phyloP scores from a whole-genome alignment of 1,140 invertebrate genomes.

The Eubasilissa regina region DNA sequence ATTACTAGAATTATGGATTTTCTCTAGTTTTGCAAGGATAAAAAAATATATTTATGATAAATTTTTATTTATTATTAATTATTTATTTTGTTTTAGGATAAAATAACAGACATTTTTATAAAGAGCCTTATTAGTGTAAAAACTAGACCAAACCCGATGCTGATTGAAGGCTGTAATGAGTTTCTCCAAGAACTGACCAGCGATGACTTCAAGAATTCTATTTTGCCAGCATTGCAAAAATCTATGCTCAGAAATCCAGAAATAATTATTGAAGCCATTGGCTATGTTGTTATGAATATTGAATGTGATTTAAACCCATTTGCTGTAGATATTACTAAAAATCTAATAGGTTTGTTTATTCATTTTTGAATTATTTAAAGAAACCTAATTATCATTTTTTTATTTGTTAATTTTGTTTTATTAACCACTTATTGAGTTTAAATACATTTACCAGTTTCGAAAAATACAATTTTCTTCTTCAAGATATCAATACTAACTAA shows the following conservation, averaged over 20 bases:
- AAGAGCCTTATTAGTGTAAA: constrained; percentile 89
- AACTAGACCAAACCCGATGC: constrained; percentile 79
- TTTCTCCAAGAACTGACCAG: constrained; percentile 78
- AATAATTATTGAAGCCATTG: constrained; percentile 87
- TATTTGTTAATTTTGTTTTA: too few species aligned
- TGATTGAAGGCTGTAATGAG: constrained; percentile 78
- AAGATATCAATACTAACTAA: too few species aligned
- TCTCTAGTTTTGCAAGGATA: too few species aligned
- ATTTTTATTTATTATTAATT: not conserved
- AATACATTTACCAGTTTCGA: too few species aligned
- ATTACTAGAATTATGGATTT: too few species aligned
- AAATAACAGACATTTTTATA: constrained; percentile 82
- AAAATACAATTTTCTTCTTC: too few species aligned
- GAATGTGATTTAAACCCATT: constrained; percentile 86
- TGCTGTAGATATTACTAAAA: constrained; percentile 86
- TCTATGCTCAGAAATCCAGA: constrained; percentile 95
- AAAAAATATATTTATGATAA: too few species aligned
- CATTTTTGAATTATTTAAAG: not conserved
- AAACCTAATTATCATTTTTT: too few species aligned
- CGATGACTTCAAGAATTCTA: constrained; percentile 82
- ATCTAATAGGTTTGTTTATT: constrained; percentile 77
- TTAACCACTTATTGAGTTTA: too few species aligned
- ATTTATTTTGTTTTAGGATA: constrained; percentile 68
- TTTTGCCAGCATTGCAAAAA: constrained; percentile 91
- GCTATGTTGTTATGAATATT: constrained; percentile 80